These are phyloP conservation scores for Timema podura DNA, from an alignment of 2,888 invertebrate species.

Conservation along the genomic window DNA sequence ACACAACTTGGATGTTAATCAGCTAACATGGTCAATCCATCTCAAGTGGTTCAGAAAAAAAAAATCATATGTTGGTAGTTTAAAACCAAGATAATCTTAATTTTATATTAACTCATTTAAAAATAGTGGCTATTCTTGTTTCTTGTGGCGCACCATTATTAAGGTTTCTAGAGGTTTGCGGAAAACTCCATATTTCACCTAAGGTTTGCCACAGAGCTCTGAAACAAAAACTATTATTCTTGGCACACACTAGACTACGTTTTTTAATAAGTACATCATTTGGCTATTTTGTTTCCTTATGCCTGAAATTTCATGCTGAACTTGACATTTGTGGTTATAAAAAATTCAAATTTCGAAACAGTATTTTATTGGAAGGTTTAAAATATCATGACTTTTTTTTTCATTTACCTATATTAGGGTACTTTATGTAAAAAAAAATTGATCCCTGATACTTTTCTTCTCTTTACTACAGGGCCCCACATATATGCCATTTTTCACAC, in stretches of 20 bases:
- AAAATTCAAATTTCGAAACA: no score
- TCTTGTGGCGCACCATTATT: neutral
- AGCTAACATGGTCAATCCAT: no score
- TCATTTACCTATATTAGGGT: neutral
- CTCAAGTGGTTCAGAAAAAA: no score
- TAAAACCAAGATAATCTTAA: no score
- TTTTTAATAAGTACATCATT: neutral
- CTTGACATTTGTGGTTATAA: neutral
- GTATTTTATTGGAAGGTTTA: no score
- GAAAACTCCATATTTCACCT: neutral
- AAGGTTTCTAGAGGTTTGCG: neutral
- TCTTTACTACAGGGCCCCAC: no score
- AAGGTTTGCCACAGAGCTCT: neutral
- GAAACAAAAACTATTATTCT: conserved; percentile 2
- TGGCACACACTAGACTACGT: neutral
- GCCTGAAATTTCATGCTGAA: neutral
- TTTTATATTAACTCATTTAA: no score
- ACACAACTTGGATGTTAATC: no score
- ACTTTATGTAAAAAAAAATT: no score
- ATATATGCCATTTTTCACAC: no score
- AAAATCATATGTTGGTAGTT: no score
- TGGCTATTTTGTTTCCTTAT: neutral
- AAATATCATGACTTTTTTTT: no score
- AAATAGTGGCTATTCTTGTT: conserved; percentile 6
- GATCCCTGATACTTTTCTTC: neutral